Conservation (phyloP, 2,888 invertebrate species). For the Drosophila borealis region DNA sequence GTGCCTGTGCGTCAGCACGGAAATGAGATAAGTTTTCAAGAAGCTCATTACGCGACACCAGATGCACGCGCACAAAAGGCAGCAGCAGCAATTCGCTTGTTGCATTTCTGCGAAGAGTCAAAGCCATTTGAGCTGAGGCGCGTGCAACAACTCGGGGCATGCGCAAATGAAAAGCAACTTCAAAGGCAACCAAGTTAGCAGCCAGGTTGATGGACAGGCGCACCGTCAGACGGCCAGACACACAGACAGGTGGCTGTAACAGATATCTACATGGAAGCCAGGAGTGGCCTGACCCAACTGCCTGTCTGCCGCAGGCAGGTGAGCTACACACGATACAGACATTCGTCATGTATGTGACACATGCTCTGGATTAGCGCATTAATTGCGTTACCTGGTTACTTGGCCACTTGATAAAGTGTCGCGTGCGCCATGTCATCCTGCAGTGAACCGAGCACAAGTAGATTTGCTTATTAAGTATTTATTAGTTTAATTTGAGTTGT, state of each 20-base stretch:
- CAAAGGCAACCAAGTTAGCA: constrained; percentile 1
- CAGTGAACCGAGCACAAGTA: neutral
- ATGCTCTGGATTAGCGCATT: constrained; percentile 41
- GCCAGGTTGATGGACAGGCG: constrained; percentile 9
- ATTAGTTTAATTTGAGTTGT: neutral
- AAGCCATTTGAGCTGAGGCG: constrained; percentile 15
- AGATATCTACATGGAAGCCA: neutral
- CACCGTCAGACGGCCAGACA: neutral
- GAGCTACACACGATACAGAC: constrained; percentile 5
- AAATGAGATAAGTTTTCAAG: constrained; percentile 54
- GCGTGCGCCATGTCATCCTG: constrained; percentile 10
- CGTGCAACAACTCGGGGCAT: constrained; percentile 13
- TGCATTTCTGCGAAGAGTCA: constrained; percentile 9
- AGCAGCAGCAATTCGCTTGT: constrained; percentile 16
- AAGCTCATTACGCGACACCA: constrained; percentile 43
- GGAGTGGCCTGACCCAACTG: neutral
- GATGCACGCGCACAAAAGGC: constrained; percentile 13
- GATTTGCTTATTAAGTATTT: neutral
- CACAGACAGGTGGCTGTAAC: neutral
- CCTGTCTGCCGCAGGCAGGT: constrained; percentile 3
- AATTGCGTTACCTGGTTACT: constrained; percentile 52
- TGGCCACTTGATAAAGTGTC: constrained; percentile 40
- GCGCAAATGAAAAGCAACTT: constrained; percentile 10
- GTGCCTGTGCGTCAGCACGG: constrained; percentile 27
- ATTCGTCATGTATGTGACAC: constrained; percentile 31